Percentiles rank a stretch among this genome's conserved stretches.
Evolutionary conservation across 1,140 invertebrate species (phyloP).

Genomic region (Cardiocondyla obscurior): DNA sequence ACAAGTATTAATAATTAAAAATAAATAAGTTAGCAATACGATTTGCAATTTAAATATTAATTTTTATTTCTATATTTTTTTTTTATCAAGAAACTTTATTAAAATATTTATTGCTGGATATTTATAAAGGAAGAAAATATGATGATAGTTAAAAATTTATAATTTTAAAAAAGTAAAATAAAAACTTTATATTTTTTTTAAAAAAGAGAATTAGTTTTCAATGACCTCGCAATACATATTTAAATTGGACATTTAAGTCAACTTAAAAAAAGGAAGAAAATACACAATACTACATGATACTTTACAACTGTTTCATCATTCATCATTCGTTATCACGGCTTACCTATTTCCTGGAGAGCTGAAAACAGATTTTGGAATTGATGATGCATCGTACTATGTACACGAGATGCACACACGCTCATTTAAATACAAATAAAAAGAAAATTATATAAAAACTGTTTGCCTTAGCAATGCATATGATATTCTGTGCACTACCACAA

Average conservation of each 20-base stretch:
- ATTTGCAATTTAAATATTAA: background rate
- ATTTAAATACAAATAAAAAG: slow-evolving; percentile 64
- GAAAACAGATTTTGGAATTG: slow-evolving; percentile 80
- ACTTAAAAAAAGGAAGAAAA: slow-evolving; percentile 66
- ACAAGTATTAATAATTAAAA: background rate
- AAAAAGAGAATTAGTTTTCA: slow-evolving; percentile 40
- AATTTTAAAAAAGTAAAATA: background rate
- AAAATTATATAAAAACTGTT: slow-evolving; percentile 62
- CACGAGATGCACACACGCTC: slow-evolving; percentile 71
- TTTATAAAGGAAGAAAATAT: background rate
- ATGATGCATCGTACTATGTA: slow-evolving; percentile 70
- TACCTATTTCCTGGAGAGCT: slow-evolving; percentile 84
- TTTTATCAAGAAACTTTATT: background rate
- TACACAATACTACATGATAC: slow-evolving; percentile 72
- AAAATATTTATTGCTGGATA: background rate
- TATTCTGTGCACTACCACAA: slow-evolving; percentile 61
- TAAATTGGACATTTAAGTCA: slow-evolving; percentile 51
- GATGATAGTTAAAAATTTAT: background rate
- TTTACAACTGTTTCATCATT: slow-evolving; percentile 78
- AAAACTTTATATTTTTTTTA: background rate
- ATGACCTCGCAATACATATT: slow-evolving; percentile 54
- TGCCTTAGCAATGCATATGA: slow-evolving; percentile 55
- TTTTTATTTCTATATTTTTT: background rate
- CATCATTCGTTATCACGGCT: slow-evolving; percentile 79
- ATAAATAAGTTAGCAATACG: background rate